Conservation (phyloP, 2,888 invertebrate genomes). For the Cheilosia scutellata region DNA sequence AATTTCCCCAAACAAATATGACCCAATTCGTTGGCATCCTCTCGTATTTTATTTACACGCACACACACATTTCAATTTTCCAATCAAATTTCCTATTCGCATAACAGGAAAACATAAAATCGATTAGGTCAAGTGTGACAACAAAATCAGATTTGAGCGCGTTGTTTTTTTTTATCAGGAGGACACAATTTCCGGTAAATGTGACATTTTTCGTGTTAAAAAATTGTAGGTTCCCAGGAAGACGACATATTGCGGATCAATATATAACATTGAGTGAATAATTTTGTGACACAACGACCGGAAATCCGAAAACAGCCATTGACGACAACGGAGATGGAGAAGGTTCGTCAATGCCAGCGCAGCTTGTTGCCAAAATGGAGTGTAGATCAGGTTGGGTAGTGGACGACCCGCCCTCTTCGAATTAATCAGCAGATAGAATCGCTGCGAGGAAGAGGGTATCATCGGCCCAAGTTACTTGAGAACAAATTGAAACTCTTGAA, state of each 20-base stretch:
- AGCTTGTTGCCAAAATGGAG: slow-evolving; percentile 8
- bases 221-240: slow-evolving; percentile 5
- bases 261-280: slow-evolving; percentile 57
- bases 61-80: slow-evolving; percentile 60
- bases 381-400: not conserved
- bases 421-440: slow-evolving; percentile 20
- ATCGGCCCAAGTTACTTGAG: slow-evolving; percentile 2
- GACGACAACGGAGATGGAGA: slow-evolving; percentile 2
- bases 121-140: slow-evolving; percentile 59
- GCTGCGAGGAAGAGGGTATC: not conserved
- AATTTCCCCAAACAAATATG: slow-evolving; percentile 57
- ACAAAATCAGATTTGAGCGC: slow-evolving; percentile 45
- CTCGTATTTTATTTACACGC: not conserved
- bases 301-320: slow-evolving; percentile 52
- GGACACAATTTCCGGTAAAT: slow-evolving; percentile 36
- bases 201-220: slow-evolving; percentile 23
- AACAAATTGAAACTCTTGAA: slow-evolving; percentile 21
- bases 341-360: slow-evolving; percentile 49
- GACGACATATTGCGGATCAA: slow-evolving; percentile 56
- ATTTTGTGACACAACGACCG: slow-evolving; percentile 44
- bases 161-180: slow-evolving; percentile 16
- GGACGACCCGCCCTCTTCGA: not conserved
- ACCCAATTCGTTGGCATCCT: slow-evolving; percentile 33
- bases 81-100: slow-evolving; percentile 54
- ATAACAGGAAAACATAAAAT: slow-evolving; percentile 54